Conservation (phyloP, 2,888 invertebrate species). For the Caenorhabditis macrosperma region DNA sequence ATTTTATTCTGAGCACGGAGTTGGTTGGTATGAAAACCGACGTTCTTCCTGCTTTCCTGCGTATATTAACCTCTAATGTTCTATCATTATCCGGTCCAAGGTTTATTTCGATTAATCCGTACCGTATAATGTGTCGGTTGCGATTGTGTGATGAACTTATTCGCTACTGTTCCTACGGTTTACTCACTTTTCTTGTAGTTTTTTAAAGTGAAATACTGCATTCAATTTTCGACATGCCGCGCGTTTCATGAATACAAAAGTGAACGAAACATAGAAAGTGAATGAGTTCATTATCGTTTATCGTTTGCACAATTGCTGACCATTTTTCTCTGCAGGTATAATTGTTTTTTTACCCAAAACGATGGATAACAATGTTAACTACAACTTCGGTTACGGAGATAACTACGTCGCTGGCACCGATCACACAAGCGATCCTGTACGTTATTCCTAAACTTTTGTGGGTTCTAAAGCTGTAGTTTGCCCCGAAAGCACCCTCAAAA, state of each 20-base stretch:
- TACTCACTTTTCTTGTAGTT: not conserved
- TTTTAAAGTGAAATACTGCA: not conserved
- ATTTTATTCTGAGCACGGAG: slow-evolving; percentile 5
- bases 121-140: slow-evolving; percentile 31
- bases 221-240: no score
- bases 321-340: slow-evolving; percentile 20
- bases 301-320: slow-evolving; percentile 21
- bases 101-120: not conserved
- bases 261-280: no score
- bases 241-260: no score
- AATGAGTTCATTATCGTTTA: no score
- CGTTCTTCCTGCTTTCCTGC: slow-evolving; percentile 9
- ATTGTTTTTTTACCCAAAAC: not conserved
- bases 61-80: not conserved
- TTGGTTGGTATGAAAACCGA: not conserved
- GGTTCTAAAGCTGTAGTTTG: not conserved
- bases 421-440: slow-evolving; percentile 50
- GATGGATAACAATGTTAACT: slow-evolving; percentile 48
- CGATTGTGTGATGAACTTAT: slow-evolving; percentile 1
- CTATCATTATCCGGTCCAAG: slow-evolving; percentile 41
- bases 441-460: slow-evolving; percentile 49
- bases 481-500: slow-evolving; percentile 11
- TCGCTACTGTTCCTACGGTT: not conserved
- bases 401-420: slow-evolving; percentile 33
- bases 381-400: slow-evolving; percentile 44